These are phyloP conservation scores for Bubo scandiacus DNA, from an alignment of 2,113 vertebrate species.

Conservation along the genomic window DNA sequence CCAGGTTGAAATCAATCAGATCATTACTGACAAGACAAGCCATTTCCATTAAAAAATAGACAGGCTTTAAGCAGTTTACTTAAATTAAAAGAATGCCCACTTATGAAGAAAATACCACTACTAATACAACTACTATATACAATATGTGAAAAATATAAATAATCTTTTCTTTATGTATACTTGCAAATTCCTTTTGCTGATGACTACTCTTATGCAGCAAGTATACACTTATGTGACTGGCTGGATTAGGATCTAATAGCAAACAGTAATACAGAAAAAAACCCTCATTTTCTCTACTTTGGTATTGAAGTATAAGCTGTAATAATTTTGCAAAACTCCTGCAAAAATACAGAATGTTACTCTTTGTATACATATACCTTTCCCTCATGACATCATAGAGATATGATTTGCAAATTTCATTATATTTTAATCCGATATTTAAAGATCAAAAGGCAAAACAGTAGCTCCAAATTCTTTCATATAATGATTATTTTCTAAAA, in stretches of 20 bases:
- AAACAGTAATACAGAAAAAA: background rate
- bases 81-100: background rate
- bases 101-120: background rate
- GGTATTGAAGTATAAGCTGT: background rate
- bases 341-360: background rate
- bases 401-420: background rate
- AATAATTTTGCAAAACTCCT: background rate
- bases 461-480: background rate
- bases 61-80: background rate
- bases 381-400: background rate
- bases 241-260: background rate
- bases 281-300: background rate
- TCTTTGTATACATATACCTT: background rate
- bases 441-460: background rate
- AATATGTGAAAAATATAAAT: background rate
- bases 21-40: background rate
- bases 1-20: background rate
- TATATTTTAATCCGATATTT: background rate
- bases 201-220: background rate
- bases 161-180: background rate
- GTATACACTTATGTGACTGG: background rate
- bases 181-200: background rate
- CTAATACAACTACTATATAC: background rate
- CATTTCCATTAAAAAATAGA: background rate
- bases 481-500: constrained; percentile 1